phyloP scores from a whole-genome alignment of 1,140 invertebrate species.

The Rhopalosiphum maidis region DNA sequence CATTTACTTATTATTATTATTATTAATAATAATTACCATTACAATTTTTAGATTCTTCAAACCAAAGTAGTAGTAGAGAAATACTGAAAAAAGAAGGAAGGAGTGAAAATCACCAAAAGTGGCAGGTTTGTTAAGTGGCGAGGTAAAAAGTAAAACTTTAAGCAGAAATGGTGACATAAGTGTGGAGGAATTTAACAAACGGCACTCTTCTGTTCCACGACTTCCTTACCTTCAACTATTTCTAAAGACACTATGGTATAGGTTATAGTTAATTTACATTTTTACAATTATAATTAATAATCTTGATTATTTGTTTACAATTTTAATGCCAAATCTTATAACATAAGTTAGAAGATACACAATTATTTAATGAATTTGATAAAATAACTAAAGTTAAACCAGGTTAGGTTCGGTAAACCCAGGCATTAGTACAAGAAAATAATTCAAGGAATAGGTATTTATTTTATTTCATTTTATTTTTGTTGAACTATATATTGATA shows the following conservation, averaged over 20 bases:
- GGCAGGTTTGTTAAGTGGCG: slow-evolving; percentile 60
- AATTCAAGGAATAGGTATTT: slow-evolving; percentile 65
- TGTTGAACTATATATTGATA: neutral
- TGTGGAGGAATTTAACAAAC: slow-evolving; percentile 23
- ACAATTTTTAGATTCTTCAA: slow-evolving; percentile 60
- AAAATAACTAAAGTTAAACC: slow-evolving; percentile 81
- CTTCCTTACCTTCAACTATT: slow-evolving; percentile 74
- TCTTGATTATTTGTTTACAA: slow-evolving; percentile 59
- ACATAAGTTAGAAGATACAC: slow-evolving; percentile 79
- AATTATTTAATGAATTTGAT: slow-evolving; percentile 87
- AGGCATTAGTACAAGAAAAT: slow-evolving; percentile 74
- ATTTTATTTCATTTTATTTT: neutral
- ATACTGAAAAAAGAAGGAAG: slow-evolving; percentile 60
- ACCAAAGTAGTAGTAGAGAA: slow-evolving; percentile 59
- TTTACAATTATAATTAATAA: neutral
- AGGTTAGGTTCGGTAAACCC: too few relatives aligned
- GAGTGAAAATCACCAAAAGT: slow-evolving; percentile 61
- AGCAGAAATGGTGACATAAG: slow-evolving; percentile 37
- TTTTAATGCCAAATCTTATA: slow-evolving; percentile 80
- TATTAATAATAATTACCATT: neutral
- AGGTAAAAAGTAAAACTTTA: slow-evolving; percentile 59
- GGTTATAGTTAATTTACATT: neutral
- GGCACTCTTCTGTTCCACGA: slow-evolving; percentile 64
- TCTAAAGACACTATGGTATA: slow-evolving; percentile 78
- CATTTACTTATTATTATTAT: neutral